Evolutionary conservation across 1,140 invertebrate species (phyloP).

Genomic region (Schmidtea mediterranea): DNA sequence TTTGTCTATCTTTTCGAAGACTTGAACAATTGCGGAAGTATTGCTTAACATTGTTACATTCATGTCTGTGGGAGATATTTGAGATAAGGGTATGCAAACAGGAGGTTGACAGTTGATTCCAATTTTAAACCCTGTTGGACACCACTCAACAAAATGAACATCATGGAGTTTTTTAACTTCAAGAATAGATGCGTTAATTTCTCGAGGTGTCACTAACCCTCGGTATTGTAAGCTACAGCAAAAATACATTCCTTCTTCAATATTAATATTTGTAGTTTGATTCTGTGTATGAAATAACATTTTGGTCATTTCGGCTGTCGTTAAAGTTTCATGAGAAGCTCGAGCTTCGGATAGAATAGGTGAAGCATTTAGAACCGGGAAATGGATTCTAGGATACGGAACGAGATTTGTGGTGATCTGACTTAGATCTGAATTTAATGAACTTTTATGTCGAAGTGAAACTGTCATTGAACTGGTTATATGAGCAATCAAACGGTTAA

Average conservation of each 20-base stretch:
- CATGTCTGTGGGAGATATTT: constrained; percentile 38
- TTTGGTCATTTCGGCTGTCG: constrained; percentile 39
- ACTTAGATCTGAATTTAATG: constrained; percentile 47
- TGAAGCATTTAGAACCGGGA: constrained; percentile 19
- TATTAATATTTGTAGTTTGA: constrained; percentile 70
- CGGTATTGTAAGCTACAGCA: constrained; percentile 27
- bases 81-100: constrained; percentile 42
- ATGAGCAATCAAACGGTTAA: constrained; percentile 51
- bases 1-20: constrained; percentile 42
- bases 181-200: constrained; percentile 54
- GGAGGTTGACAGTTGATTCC: constrained; percentile 17
- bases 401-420: constrained; percentile 41
- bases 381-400: constrained; percentile 24
- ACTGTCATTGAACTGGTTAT: constrained; percentile 60
- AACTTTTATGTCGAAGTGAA: constrained; percentile 32
- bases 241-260: constrained; percentile 62
- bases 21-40: constrained; percentile 38
- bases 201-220: constrained; percentile 36
- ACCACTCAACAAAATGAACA: constrained; percentile 69
- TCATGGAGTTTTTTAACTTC: constrained; percentile 36
- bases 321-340: constrained; percentile 27
- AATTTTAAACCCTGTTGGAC: constrained; percentile 40
- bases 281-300: constrained; percentile 62
- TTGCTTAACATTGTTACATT: constrained; percentile 40
- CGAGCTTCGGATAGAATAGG: constrained; percentile 14